Percentiles rank a stretch among this genome's conserved stretches.
These are phyloP conservation scores for Stegastes partitus DNA, from an alignment of 2,113 vertebrate species.

Conservation along the genomic window DNA sequence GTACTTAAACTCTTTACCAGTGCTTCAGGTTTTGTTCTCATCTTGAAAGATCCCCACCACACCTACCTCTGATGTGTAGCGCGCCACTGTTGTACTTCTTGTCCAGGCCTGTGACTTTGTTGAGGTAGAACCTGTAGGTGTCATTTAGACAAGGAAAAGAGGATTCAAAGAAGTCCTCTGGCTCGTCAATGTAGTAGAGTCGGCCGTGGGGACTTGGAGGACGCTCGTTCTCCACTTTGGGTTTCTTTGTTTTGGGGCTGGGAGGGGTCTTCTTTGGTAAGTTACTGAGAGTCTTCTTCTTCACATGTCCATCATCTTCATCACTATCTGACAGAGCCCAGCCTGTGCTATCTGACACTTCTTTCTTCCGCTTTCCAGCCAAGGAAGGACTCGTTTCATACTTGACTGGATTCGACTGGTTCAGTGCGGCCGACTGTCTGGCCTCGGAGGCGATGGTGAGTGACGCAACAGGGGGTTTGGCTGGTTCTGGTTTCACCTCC, in stretches of 20 bases:
- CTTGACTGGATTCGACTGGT: slow-evolving; percentile 85
- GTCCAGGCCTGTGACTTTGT: slow-evolving; percentile 92
- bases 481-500: slow-evolving; percentile 71
- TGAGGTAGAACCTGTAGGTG: slow-evolving; percentile 93
- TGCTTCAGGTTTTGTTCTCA: too few relatives aligned
- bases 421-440: slow-evolving; percentile 84
- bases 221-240: slow-evolving; percentile 69
- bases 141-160: slow-evolving; percentile 85
- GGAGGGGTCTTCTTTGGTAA: slow-evolving; percentile 57
- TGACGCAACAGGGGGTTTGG: slow-evolving; percentile 52
- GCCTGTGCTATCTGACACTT: slow-evolving; percentile 84
- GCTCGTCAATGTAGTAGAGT: slow-evolving; percentile 72
- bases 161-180: slow-evolving; percentile 87
- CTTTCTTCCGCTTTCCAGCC: slow-evolving; percentile 84
- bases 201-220: slow-evolving; percentile 71
- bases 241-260: slow-evolving; percentile 69
- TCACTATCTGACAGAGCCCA: slow-evolving; percentile 97
- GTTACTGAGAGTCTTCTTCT: slow-evolving; percentile 33
- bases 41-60: not conserved
- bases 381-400: slow-evolving; percentile 58
- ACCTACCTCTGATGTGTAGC: slow-evolving; percentile 93
- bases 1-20: too few relatives aligned
- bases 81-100: slow-evolving; percentile 90
- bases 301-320: slow-evolving; percentile 62
- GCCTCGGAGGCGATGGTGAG: slow-evolving; percentile 86